These are phyloP conservation scores for Salvelinus fontinalis DNA, from an alignment of 2,113 vertebrate genomes.

Conservation along the genomic window DNA sequence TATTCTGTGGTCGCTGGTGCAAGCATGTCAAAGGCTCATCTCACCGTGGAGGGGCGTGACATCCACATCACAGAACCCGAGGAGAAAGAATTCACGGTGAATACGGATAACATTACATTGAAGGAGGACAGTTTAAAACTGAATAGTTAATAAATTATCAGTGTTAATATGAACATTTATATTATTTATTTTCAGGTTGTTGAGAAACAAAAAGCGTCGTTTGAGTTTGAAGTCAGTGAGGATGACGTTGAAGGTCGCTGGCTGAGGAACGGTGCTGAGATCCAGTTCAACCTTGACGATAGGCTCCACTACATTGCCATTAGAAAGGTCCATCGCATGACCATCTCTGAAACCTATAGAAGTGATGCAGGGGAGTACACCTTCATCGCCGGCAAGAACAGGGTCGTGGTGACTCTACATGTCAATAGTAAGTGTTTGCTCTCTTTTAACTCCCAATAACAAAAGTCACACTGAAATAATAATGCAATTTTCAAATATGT, in stretches of 20 bases:
- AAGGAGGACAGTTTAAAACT: not conserved
- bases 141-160: not conserved
- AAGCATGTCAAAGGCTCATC: conserved; percentile 85
- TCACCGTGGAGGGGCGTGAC: conserved; percentile 89
- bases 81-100: conserved; percentile 83
- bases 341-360: conserved; percentile 86
- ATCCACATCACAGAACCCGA: conserved; percentile 82
- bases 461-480: not conserved
- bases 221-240: conserved; percentile 97
- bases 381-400: conserved; percentile 91
- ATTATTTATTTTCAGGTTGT: conserved; percentile 78
- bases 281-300: conserved; percentile 85
- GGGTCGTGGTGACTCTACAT: conserved; percentile 82
- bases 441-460: not conserved
- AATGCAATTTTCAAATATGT: not conserved
- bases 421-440: conserved; percentile 80
- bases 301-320: conserved; percentile 85
- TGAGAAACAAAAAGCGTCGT: conserved; percentile 88
- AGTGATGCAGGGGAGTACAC: conserved; percentile 92
- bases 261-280: conserved; percentile 91
- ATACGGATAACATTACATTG: not conserved
- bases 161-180: not conserved
- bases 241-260: conserved; percentile 93
- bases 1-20: conserved; percentile 94
- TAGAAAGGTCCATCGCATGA: conserved; percentile 90